These are phyloP conservation scores for Cairina moschata DNA, from an alignment of 2,113 vertebrate species.

Conservation along the genomic window DNA sequence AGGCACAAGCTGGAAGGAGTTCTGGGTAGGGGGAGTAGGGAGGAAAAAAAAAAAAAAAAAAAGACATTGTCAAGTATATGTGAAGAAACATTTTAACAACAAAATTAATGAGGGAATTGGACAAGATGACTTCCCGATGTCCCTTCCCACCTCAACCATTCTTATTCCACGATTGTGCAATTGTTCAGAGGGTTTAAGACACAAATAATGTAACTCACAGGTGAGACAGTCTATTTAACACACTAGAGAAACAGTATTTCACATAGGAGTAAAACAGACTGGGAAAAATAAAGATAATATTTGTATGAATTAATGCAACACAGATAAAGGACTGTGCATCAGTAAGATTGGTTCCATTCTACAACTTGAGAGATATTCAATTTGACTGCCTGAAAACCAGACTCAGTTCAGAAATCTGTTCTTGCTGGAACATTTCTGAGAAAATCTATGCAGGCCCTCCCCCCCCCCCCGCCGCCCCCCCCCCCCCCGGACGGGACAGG, in stretches of 20 bases:
- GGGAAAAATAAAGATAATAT: background rate
- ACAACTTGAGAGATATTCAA: accelerated
- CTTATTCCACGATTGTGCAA: background rate
- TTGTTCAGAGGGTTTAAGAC: background rate
- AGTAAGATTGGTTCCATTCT: background rate
- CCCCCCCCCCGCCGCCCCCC: too few relatives aligned
- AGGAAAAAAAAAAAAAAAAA: too few relatives aligned
- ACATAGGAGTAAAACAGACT: background rate
- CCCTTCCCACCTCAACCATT: background rate
- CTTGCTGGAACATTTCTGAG: background rate
- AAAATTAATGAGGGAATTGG: background rate
- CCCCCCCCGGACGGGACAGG: too few relatives aligned
- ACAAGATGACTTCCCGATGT: background rate
- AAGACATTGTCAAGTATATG: background rate
- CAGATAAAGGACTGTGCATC: accelerated
- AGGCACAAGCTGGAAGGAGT: background rate
- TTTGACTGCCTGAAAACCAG: background rate
- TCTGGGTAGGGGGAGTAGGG: background rate
- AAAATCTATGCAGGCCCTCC: too few relatives aligned
- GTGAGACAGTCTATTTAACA: background rate
- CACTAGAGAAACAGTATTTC: background rate
- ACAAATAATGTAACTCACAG: background rate
- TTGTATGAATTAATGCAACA: background rate
- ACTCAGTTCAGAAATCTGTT: background rate
- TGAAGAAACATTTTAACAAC: background rate